phyloP scores from a whole-genome alignment of 2,113 vertebrate genomes.

The Gadus chalcogrammus region DNA sequence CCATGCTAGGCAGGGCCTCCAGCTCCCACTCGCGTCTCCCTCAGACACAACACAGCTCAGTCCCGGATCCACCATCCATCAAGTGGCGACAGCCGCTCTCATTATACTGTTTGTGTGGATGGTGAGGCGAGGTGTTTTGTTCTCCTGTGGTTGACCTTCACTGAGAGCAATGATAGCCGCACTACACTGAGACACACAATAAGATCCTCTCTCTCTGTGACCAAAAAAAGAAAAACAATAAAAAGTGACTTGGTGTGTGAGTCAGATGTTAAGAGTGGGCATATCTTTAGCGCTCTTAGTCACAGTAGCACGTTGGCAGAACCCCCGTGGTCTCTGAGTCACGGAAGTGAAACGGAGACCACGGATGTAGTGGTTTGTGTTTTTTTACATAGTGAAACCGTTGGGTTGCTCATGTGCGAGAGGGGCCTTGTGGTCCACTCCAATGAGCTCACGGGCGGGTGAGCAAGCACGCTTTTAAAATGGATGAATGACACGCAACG shows the following conservation, averaged over 20 bases:
- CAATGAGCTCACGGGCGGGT: slow-evolving; percentile 46
- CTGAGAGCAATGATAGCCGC: slow-evolving; percentile 13
- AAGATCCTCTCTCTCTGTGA: background rate
- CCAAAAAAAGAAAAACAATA: too few species aligned
- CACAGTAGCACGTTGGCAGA: slow-evolving; percentile 25
- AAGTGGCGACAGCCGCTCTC: slow-evolving; percentile 34
- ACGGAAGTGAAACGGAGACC: slow-evolving; percentile 32
- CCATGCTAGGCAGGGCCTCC: slow-evolving; percentile 3
- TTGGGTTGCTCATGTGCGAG: background rate
- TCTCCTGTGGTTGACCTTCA: slow-evolving; percentile 23
- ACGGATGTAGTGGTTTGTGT: slow-evolving; percentile 38
- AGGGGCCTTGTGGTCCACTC: slow-evolving; percentile 30
- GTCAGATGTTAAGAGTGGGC: slow-evolving; percentile 20
- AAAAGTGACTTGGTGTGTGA: slow-evolving; percentile 15
- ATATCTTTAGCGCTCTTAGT: slow-evolving; percentile 39
- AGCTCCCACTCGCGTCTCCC: slow-evolving; percentile 27
- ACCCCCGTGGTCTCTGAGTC: slow-evolving; percentile 43
- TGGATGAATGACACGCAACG: slow-evolving; percentile 33
- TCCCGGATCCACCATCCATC: slow-evolving; percentile 34
- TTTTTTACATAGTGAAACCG: slow-evolving; percentile 37
- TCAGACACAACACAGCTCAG: slow-evolving; percentile 35
- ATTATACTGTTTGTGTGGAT: slow-evolving; percentile 29
- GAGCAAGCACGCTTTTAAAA: slow-evolving; percentile 37
- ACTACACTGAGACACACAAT: background rate
- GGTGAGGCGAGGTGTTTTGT: background rate